phyloP scores from a whole-genome alignment of 1,140 invertebrate species.

The Caligus rogercresseyi region DNA sequence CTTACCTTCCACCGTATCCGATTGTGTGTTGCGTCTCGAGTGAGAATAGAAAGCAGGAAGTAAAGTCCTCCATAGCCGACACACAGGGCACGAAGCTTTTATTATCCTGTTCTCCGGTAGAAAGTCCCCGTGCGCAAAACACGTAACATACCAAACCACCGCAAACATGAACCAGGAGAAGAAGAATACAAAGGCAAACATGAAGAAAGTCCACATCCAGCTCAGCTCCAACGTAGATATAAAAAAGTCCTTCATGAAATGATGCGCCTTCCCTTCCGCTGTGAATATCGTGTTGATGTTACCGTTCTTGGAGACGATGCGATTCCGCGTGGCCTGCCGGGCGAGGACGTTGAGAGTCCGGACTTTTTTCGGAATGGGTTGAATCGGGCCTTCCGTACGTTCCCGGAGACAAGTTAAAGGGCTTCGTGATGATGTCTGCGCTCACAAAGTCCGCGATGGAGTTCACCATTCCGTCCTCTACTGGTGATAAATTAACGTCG shows the following conservation, averaged over 20 bases:
- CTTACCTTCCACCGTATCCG: constrained; percentile 35
- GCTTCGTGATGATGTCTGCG: constrained; percentile 11
- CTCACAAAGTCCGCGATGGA: constrained; percentile 10
- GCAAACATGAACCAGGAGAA: constrained; percentile 82
- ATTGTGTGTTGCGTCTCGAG: constrained; percentile 84
- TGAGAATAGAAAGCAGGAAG: constrained; percentile 74
- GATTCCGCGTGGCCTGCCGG: constrained; percentile 9
- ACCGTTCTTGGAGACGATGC: constrained; percentile 17
- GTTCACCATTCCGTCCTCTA: neutral
- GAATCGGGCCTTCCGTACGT: constrained; percentile 7
- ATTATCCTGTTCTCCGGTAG: constrained; percentile 40
- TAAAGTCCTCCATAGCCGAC: constrained; percentile 56
- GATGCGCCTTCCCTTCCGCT: neutral
- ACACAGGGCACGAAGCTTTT: constrained; percentile 58
- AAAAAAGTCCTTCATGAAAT: constrained; percentile 19
- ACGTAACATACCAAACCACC: constrained; percentile 77
- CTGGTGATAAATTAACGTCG: neutral
- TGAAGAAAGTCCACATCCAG: constrained; percentile 90
- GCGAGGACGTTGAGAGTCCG: constrained; percentile 8
- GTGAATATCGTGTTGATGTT: constrained; percentile 13
- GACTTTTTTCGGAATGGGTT: constrained; percentile 20
- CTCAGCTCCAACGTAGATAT: constrained; percentile 13
- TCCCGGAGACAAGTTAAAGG: constrained; percentile 14
- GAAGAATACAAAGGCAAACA: constrained; percentile 77
- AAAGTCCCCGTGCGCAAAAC: constrained; percentile 81